Conservation (phyloP, 1,140 invertebrate genomes). For the Heliconius congener region DNA sequence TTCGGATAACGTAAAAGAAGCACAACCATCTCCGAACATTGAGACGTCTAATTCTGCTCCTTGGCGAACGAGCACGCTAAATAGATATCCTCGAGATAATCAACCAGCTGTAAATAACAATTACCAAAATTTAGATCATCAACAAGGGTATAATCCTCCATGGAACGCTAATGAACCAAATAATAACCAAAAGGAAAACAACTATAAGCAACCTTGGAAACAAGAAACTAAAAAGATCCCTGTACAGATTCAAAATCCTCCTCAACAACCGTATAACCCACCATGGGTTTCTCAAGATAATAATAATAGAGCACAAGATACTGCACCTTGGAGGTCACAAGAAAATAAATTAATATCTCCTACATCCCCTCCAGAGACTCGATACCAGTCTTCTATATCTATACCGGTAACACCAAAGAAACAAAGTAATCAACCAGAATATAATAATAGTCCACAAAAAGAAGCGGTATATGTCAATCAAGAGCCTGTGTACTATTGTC, state of each 20-base stretch:
- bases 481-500: conserved; percentile 71
- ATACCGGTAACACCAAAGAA: conserved; percentile 76
- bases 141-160: conserved; percentile 58
- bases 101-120: conserved; percentile 52
- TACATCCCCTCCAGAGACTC: conserved; percentile 56
- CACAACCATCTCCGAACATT: conserved; percentile 45
- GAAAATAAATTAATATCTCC: conserved; percentile 51
- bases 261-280: conserved; percentile 56
- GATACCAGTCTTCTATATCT: conserved; percentile 77
- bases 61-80: conserved; percentile 73
- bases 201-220: conserved; percentile 56
- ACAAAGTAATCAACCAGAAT: conserved; percentile 59
- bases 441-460: conserved; percentile 62
- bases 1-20: conserved; percentile 56
- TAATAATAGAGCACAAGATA: conserved; percentile 57
- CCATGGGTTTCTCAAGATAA: conserved; percentile 62
- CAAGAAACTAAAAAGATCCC: conserved; percentile 50
- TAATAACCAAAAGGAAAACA: conserved; percentile 56
- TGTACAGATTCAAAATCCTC: conserved; percentile 40
- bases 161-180: conserved; percentile 64
- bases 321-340: conserved; percentile 55
- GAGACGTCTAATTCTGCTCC: conserved; percentile 61
- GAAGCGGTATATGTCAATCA: conserved; percentile 69
- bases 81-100: conserved; percentile 59
- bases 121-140: conserved; percentile 51